Base-by-base conservation (phyloP, 2,113 vertebrate species). In the Petrocephalus microphthalmus region DNA sequence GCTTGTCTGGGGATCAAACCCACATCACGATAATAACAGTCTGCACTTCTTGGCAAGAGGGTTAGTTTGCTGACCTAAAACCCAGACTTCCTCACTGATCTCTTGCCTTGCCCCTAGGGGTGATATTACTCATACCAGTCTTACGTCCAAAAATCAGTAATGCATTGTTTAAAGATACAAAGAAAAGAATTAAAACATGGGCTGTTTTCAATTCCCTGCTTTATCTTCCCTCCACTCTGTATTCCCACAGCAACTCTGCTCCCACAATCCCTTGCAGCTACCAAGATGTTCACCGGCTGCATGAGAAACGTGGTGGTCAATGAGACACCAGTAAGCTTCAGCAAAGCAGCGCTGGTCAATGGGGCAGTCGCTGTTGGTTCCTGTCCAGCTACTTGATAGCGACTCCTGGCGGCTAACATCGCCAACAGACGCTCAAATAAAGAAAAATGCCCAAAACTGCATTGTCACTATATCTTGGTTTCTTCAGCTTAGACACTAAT, bases 241-340 rank as follows among this genome's bases (percentile, higher is more conserved):
- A 87, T 92, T 7, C 42, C 87, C 91, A 17, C 92, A 97, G 98
- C 96, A 88, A 95, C 94, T 37, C 92, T 97, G 17, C 94, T 98
- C 86, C 95, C 96, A 83, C 94, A 95, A 71, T 94, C 90, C 49
- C 83, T 97, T 90, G 93, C 92, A 29, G 96, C 95, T 84, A 94
- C 91, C 87, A 97, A 93, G 84, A 94, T 96, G 57, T 99, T 96
- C 87, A 94, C 96, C 53, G 98, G 98, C 91, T 99, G 98, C 74
- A 93, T 99, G 92, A 97, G 96, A 91, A 97, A 97, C 92, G 95
- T 99, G 91, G 94, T 92, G 91, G 95, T 99, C 90, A 96, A 98
- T 19, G 94, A 96, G 89, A 96, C 91, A 78, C 92, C 90, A 20
- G 96, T 97, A 86, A 97, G 95, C 94, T 97, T 99, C 92, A 97